phyloP scores from a whole-genome alignment of 2,888 invertebrate species.

The Ashinkailepas kermadecensis region DNA sequence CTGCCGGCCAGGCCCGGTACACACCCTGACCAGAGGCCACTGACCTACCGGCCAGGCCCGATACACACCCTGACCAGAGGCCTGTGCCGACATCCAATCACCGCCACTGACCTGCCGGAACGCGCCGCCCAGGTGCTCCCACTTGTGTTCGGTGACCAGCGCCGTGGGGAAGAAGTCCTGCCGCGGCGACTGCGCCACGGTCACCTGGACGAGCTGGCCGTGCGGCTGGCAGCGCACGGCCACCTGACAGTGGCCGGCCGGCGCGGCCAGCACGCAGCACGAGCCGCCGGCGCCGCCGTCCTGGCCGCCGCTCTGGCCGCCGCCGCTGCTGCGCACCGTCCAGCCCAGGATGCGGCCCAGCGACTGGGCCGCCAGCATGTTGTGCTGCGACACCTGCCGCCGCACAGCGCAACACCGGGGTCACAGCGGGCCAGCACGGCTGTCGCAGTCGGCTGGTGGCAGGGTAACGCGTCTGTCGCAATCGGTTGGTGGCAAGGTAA shows the following conservation, averaged over 20 bases:
- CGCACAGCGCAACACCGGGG: constrained; percentile 13
- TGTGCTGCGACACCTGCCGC: constrained; percentile 83
- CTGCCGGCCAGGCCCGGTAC: too few relatives aligned
- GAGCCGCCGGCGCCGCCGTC: background rate
- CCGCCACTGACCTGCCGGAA: constrained; percentile 58
- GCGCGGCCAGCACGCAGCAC: constrained; percentile 77
- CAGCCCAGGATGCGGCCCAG: constrained; percentile 92
- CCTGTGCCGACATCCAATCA: too few relatives aligned
- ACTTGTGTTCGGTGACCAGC: constrained; percentile 79
- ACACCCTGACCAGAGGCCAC: too few relatives aligned
- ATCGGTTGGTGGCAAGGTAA: too few relatives aligned
- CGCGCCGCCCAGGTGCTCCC: constrained; percentile 88
- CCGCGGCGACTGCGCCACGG: constrained; percentile 32
- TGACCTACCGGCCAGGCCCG: too few relatives aligned
- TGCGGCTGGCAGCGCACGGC: constrained; percentile 27
- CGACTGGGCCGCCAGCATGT: constrained; percentile 81
- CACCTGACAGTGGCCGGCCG: constrained; percentile 63
- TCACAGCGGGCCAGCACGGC: too few relatives aligned
- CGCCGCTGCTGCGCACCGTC: constrained; percentile 76
- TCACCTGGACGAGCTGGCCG: constrained; percentile 27
- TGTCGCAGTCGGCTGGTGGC: too few relatives aligned
- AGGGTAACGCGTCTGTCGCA: too few relatives aligned
- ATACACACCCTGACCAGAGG: too few relatives aligned
- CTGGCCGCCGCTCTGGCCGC: constrained; percentile 65
- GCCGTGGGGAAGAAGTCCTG: constrained; percentile 45